These are phyloP conservation scores for Drosophila seclusa DNA, from an alignment of 2,888 invertebrate species.

Conservation along the genomic window DNA sequence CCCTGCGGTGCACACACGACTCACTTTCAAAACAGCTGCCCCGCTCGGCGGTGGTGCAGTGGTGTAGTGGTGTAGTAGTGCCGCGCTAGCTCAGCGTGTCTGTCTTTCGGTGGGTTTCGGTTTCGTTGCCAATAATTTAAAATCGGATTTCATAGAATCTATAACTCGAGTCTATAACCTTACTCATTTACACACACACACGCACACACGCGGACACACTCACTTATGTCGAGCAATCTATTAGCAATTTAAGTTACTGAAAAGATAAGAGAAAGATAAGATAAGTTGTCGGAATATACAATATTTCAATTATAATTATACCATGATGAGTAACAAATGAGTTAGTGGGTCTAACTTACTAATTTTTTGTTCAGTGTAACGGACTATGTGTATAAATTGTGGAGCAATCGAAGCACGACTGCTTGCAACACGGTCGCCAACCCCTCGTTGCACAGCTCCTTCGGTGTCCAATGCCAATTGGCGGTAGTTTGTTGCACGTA, in stretches of 20 bases:
- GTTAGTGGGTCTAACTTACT: not conserved
- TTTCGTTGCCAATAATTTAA: conserved; percentile 77
- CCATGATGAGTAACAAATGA: not conserved
- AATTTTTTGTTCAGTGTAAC: not conserved
- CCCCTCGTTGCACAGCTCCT: not conserved
- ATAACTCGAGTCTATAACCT: conserved; percentile 19
- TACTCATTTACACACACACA: conserved; percentile 2
- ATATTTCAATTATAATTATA: not conserved
- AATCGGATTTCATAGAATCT: conserved; percentile 43
- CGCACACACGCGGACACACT: conserved; percentile 2
- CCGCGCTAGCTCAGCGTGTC: not conserved
- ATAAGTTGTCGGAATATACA: too few species aligned
- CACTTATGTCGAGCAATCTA: conserved; percentile 10
- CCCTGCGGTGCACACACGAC: not conserved
- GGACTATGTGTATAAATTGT: not conserved
- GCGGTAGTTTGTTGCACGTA: conserved; percentile 48
- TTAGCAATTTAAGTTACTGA: conserved; percentile 55
- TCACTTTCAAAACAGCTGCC: not conserved
- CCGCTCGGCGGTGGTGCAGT: not conserved
- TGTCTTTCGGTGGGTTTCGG: conserved; percentile 1
- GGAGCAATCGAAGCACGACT: conserved; percentile 8
- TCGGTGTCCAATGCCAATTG: conserved; percentile 4
- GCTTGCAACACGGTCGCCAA: not conserved
- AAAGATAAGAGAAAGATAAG: conserved; percentile 45
- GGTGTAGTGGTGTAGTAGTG: not conserved